phyloP scores from a whole-genome alignment of 2,797 vertebrate species.

The Mormyrops boulengeri region DNA sequence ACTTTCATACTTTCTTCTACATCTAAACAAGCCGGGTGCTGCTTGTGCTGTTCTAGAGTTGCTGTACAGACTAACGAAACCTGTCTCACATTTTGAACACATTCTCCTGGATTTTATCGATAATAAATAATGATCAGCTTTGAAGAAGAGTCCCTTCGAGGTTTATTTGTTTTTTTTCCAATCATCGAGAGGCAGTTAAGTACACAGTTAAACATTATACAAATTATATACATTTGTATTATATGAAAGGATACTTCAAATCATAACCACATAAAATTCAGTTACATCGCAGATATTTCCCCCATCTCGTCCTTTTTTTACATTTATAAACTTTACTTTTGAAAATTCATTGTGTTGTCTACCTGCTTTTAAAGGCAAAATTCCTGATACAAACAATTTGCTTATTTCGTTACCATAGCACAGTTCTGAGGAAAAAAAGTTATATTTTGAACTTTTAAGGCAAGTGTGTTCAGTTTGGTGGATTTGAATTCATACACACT shows the following conservation, averaged over 20 bases:
- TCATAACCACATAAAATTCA: slow-evolving; percentile 59
- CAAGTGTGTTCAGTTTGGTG: slow-evolving; percentile 78
- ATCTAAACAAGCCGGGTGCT: background rate
- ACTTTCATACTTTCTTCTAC: background rate
- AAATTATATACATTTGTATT: slow-evolving; percentile 71
- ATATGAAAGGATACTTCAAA: slow-evolving; percentile 69
- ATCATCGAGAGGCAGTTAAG: slow-evolving; percentile 71
- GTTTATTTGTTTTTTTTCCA: slow-evolving; percentile 72
- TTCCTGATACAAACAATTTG: slow-evolving; percentile 64
- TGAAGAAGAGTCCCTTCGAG: slow-evolving; percentile 61
- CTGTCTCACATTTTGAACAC: background rate
- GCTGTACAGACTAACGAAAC: background rate
- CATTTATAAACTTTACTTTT: slow-evolving; percentile 72
- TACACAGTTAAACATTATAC: slow-evolving; percentile 72
- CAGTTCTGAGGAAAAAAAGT: slow-evolving; percentile 65
- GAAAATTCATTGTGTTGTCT: slow-evolving; percentile 69
- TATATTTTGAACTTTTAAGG: slow-evolving; percentile 71
- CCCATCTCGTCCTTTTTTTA: slow-evolving; percentile 60
- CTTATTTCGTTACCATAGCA: slow-evolving; percentile 59
- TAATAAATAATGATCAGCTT: slow-evolving; percentile 32
- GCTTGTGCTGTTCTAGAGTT: background rate
- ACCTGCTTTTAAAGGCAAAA: slow-evolving; percentile 72
- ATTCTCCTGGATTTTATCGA: background rate
- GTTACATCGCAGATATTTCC: slow-evolving; percentile 68
- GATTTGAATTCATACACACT: slow-evolving; percentile 74